Conservation (phyloP, 1,140 invertebrate species). For the Temnothorax curvispinosus region DNA sequence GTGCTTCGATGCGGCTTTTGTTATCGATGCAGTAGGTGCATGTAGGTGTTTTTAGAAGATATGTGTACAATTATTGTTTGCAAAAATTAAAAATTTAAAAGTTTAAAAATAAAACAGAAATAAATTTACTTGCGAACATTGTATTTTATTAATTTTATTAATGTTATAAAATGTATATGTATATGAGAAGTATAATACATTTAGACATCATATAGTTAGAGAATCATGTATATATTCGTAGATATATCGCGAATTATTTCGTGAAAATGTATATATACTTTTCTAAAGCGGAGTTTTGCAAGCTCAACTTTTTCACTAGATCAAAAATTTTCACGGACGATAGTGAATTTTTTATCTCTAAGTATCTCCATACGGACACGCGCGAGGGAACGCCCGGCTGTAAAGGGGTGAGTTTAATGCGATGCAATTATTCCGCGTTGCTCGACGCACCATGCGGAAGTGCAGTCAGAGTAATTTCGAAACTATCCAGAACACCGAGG, state of each 20-base stretch:
- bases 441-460: conserved; percentile 31
- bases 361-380: not conserved
- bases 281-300: not conserved
- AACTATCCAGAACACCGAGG: conserved; percentile 66
- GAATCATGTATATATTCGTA: not conserved
- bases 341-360: conserved; percentile 34
- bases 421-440: conserved; percentile 58
- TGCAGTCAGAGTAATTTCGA: conserved; percentile 69
- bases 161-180: not conserved
- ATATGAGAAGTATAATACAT: not conserved
- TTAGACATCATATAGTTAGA: not conserved
- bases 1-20: not conserved
- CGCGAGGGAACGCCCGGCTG: not conserved
- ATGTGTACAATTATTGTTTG: not conserved
- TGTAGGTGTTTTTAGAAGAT: not conserved
- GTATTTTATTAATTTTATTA: conserved; percentile 27
- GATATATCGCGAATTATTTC: not conserved
- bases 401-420: conserved; percentile 37
- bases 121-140: not conserved
- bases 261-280: not conserved
- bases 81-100: not conserved
- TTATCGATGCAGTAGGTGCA: not conserved
- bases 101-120: not conserved
- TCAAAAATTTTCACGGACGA: conserved; percentile 19
- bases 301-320: conserved; percentile 7